A percentile compares a stretch with the other conserved stretches of the same genome.
Conservation (phyloP, 2,888 invertebrate genomes). For the Nomada lathburiana region DNA sequence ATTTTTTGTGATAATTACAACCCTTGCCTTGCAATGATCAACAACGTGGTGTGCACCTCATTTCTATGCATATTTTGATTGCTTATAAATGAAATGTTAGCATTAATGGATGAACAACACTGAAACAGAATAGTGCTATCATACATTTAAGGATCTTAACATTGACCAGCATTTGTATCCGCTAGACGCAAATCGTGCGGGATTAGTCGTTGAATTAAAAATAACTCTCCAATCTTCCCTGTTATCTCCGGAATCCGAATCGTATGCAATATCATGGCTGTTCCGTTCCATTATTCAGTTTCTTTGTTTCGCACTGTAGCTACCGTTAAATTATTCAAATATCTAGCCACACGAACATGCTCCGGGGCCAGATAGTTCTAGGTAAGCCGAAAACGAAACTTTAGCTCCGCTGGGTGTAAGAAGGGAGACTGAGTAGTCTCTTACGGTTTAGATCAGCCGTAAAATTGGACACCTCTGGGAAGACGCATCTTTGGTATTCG, state of each 20-base stretch:
- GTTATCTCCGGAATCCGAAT: constrained; percentile 13
- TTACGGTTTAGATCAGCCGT: constrained; percentile 70
- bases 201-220: constrained; percentile 21
- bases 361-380: not conserved
- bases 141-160: too few relatives aligned
- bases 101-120: too few relatives aligned
- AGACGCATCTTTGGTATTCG: constrained; percentile 64
- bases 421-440: constrained; percentile 46
- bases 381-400: constrained; percentile 40
- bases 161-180: not conserved
- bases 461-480: constrained; percentile 71
- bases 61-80: too few relatives aligned
- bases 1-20: too few relatives aligned
- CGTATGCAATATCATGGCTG: constrained; percentile 7
- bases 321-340: constrained; percentile 21
- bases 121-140: too few relatives aligned
- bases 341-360: not conserved
- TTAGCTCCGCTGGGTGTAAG: constrained; percentile 4
- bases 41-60: too few relatives aligned
- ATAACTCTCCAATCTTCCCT: not conserved
- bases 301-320: constrained; percentile 16
- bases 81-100: too few relatives aligned
- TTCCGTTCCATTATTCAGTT: constrained; percentile 32
- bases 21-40: too few relatives aligned
- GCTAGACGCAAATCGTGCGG: not conserved